Base-by-base conservation (phyloP, 2,113 vertebrate genomes). In the Tachycineta bicolor region DNA sequence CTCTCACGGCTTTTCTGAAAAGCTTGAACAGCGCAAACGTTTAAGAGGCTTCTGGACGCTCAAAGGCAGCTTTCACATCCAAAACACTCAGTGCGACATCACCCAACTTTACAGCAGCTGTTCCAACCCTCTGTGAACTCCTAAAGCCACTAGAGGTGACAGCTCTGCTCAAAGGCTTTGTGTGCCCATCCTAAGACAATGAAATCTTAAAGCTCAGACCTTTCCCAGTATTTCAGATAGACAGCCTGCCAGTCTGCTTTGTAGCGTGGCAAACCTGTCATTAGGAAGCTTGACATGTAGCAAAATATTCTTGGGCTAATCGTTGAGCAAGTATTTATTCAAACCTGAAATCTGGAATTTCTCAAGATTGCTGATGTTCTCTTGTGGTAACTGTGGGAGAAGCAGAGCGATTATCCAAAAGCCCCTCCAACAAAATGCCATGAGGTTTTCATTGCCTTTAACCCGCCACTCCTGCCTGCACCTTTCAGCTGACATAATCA, bases 161-260 rank as follows among this genome's bases (percentile, higher is more conserved):
- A 91, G 73, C 59, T 81, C 74, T 87, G 68, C 59, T 77, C 59
- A 80, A 60, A 83, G 68, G 59, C 37, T 87, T 91, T 83, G 65
- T 53, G 17, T 34, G 18, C 19, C 50, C 77, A 56, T 19, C 53
- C 41, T 33, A 69, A 63, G 28, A 43, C 20, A 83, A 56, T 29
- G 43, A 71, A 73, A 9, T 33, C 76, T 69, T 60, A 60, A 89
- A 83, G 63, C 46, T 60, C 59, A 70, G 20, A 43, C 31, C 24
- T 14, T 65, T 44, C 11, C 37, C 70, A 64, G 26, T 31, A 39
- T 84, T 91, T 83, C 73, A 69, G 41, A 56, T 11, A n/a, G 43
- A 44, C 31, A 63, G 59, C 14, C 34, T 92, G 69, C 28, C 67
- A 69, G 53, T 31, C 79, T 86, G 76, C n/a, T 39, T 53, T 29